Base-by-base conservation (phyloP, 2,888 invertebrate genomes). In the Athalia cordata region DNA sequence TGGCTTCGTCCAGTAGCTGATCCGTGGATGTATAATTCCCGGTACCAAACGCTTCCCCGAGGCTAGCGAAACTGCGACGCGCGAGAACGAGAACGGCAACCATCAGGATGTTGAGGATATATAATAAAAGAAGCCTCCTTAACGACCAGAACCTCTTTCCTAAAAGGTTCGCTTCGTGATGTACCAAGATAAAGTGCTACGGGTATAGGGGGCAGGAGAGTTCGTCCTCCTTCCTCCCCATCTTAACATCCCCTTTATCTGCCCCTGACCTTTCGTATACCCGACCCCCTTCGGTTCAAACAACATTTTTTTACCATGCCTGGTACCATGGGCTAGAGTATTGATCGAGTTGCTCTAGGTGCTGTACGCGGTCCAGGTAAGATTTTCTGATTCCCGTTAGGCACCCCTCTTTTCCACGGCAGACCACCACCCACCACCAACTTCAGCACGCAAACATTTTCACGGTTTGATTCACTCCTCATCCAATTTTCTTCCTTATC, bases 131-230 rank as follows among this genome's bases (percentile, higher is more conserved):
- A 75, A 75, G 75, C 75, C 64, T 75, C 64, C 75, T 75, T 75
- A 75, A 75, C 75, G 75, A 75, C 64, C 75, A 64, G 75, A 75
- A 75, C 75, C 75, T 75, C 75, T 75, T 75, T 75, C 75, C 75
- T 75, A 64, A 75, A 75, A 75, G 75, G 62, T 75, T 75, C 64
- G 75, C 75, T 75, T 75, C 29, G 72, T 57, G 61, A 49, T 64
- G 62, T 75, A 72, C 72, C 64, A 64, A 75, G 75, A 75, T 75
- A 75, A 75, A 75, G 75, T 75, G 64, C 64, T 15, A n/a, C 29
- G 50, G 62, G 59, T 75, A 75, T 75, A 75, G 62, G 62, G 62
- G n/a, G 43, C 75, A 29, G 29, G 29, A 2, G 29, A 29, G 29
- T 29, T 49, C 75, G n/a, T 8, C 59, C 55, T 43, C 70, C 0